Percentiles rank a stretch among this genome's conserved stretches.
phyloP scores from a whole-genome alignment of 2,797 vertebrate genomes.

The Melanotaenia boesemani region DNA sequence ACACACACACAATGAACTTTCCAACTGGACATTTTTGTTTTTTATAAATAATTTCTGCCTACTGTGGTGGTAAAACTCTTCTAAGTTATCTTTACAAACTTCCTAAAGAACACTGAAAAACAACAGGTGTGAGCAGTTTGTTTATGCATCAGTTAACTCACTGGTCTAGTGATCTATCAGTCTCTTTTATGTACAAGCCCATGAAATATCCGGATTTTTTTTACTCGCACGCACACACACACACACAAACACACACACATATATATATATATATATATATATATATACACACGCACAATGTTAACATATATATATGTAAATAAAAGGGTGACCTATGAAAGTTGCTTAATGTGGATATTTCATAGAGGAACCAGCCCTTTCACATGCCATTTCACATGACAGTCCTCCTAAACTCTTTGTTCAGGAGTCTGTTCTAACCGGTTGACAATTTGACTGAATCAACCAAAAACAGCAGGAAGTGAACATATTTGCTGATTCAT shows the following conservation, averaged over 20 bases:
- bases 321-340: not conserved
- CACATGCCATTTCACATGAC: not conserved
- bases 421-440: not conserved
- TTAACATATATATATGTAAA: not conserved
- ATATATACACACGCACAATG: no score
- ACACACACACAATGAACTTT: no score
- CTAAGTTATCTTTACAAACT: not conserved
- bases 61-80: not conserved
- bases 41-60: not conserved
- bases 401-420: not conserved
- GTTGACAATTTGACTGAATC: slow-evolving; percentile 11
- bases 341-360: not conserved
- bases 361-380: not conserved
- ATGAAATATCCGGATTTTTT: no score
- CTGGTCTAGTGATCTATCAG: not conserved
- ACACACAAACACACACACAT: no score
- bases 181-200: not conserved
- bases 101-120: not conserved
- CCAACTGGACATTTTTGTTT: not conserved
- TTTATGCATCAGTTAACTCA: not conserved
- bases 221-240: no score
- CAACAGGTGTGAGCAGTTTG: not conserved
- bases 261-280: no score
- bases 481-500: slow-evolving; percentile 18
- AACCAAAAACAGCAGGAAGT: slow-evolving; percentile 22